Base-by-base conservation (phyloP, 2,797 vertebrate genomes). In the Cottoperca gobio region DNA sequence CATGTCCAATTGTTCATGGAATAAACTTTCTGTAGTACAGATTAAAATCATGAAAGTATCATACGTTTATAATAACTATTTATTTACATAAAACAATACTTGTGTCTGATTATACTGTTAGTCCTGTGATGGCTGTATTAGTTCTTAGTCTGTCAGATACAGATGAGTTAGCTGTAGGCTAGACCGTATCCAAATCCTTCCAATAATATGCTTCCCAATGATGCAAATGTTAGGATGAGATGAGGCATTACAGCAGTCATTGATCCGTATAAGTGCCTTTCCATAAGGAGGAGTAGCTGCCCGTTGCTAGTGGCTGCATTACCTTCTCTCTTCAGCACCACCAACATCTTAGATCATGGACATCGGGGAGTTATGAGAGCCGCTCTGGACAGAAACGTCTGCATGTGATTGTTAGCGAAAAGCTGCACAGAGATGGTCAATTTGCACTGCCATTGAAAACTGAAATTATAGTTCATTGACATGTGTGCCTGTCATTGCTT, bases 191-290 rank as follows among this genome's bases (percentile, higher is more conserved):
- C 45, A 77, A 73, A 77, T 74, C 43, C 39, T 43, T 73, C 45
- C 69, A 86, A 77, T 85, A 70, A 48, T 77, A 76, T 63, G 26
- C 69, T 80, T 85, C 70, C 39, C 71, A 76, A 24, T 82, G 70
- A 86, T 88, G 82, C 53, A 85, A 79, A 85, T 88, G 73, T 78
- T 86, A 68, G 75, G 76, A 86, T 82, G 87, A 81, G 81, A 73
- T 62, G 81, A 85, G 70, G 75, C 88, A 83, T 91, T 92, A 84
- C 77, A 86, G 76, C 84, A 53, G 76, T 72, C 88, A 95, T 95
- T 93, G 93, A 95, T 95, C 86, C 55, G 54, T 86, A 81, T 91
- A 94, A 95, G 93, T 94, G 92, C 88, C 83, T 93, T 93, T 94
- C 91, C 83, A 89, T 84, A 86, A 82, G 77, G 91, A 91, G 88